Evolutionary conservation across 2,113 vertebrate species (phyloP), one percentile per base, ranked within the genome.

Genomic region (Bos indicus): DNA sequence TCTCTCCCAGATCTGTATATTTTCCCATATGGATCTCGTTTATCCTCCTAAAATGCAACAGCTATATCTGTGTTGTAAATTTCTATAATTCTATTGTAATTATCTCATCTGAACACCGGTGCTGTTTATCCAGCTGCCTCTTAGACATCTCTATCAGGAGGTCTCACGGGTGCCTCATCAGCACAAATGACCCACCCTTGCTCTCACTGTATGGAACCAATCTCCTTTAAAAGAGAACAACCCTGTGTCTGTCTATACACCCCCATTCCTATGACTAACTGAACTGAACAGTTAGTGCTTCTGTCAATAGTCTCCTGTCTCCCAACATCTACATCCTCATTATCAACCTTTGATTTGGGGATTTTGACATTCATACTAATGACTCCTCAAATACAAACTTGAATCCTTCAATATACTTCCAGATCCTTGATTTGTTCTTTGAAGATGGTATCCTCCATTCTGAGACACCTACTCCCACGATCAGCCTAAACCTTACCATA

Each of bases 161-260:
- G 14, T 40, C 40, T 74, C 43, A 59, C 0, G 21, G 15, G 28
- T 59, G 11, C 23, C 25, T 88, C 64, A 85, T 88, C 19, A 67
- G 26, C 90, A 28, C 17, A 67, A 60, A 28, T 26, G 12, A 67
- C 62, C 74, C n/a, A 5, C 52, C 8, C 11, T 30, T 82, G 15
- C 2, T 77, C 3, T 30, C 33, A 17, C 28, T 30, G 4, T 48
- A 6, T 59, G 46, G 80, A 62, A 8, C 11, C 23, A 77, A 60
- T 86, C 13, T 57, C 21, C 33, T 71, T 46, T 67, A 80, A 59
- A 57, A 46, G 16, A 77, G 6, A 78, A 51, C 5, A 62, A 28
- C 0, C 12, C 48, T 67, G 13, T 1, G 7, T 48, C 3, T 36
- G 2, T 33, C 48, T 64, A 25, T 28, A 36, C 1, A 25, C 6